phyloP scores from a whole-genome alignment of 2,888 invertebrate species.

The Lasioglossum lativentre region DNA sequence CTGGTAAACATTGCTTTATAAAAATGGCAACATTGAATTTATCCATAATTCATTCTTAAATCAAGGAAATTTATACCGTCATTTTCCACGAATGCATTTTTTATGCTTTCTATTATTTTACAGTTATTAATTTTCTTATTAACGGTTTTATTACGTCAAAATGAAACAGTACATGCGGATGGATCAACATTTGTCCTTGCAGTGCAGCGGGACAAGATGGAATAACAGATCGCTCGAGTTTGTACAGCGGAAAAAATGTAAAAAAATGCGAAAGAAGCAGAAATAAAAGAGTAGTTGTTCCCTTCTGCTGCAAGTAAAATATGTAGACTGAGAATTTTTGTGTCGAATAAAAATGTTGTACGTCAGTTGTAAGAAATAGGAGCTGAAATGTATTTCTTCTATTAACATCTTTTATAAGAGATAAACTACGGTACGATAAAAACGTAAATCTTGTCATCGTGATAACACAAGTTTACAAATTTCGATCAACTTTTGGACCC shows the following conservation, averaged over 20 bases:
- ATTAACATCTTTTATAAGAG: not conserved
- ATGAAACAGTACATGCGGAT: not conserved
- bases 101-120: not conserved
- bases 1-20: too few relatives aligned
- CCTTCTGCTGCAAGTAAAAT: not conserved
- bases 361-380: not conserved
- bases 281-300: not conserved
- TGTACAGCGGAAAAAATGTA: not conserved
- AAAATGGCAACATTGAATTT: too few relatives aligned
- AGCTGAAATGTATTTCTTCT: not conserved
- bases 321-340: not conserved
- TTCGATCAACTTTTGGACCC: too few relatives aligned
- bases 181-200: not conserved
- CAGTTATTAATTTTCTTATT: not conserved
- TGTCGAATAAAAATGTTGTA: not conserved
- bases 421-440: too few relatives aligned
- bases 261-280: not conserved
- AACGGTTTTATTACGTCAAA: not conserved
- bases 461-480: too few relatives aligned
- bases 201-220: not conserved
- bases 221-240: not conserved
- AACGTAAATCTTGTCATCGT: too few relatives aligned
- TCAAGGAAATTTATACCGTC: too few relatives aligned
- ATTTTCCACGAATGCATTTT: not conserved
- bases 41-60: too few relatives aligned